Evolutionary conservation across 2,113 vertebrate species (phyloP).

Genomic region (Synodontis membranacea): DNA sequence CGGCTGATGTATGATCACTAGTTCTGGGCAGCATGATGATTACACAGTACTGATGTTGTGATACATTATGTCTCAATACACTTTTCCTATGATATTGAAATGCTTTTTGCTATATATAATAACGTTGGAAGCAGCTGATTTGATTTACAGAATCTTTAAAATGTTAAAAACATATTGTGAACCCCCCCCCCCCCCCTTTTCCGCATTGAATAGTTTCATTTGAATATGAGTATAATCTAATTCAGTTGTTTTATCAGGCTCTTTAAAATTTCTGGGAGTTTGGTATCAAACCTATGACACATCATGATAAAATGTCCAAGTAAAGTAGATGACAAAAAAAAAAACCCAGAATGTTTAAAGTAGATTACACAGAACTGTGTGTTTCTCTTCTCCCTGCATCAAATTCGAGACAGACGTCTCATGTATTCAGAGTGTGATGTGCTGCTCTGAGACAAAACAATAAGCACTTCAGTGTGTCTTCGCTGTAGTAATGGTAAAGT

Average conservation of each 20-base stretch:
- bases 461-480: not conserved
- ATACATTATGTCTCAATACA: not conserved
- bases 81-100: not conserved
- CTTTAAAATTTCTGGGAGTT: not conserved
- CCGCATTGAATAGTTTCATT: not conserved
- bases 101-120: not conserved
- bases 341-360: not conserved
- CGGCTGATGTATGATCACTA: not conserved
- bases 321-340: not conserved
- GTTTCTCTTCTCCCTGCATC: not conserved
- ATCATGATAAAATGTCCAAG: not conserved
- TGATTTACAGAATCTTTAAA: not conserved
- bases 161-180: not conserved
- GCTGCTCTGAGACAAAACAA: not conserved
- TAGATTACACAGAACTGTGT: not conserved
- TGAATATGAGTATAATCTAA: not conserved
- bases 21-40: not conserved
- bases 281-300: not conserved
- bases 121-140: not conserved
- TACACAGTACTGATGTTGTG: not conserved
- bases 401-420: not conserved
- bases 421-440: not conserved
- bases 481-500: not conserved
- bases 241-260: not conserved
- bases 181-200: not conserved